Evolutionary conservation across 1,140 invertebrate genomes (phyloP), one percentile per base, ranked within the genome.

Genomic region (Hycleus cichorii): DNA sequence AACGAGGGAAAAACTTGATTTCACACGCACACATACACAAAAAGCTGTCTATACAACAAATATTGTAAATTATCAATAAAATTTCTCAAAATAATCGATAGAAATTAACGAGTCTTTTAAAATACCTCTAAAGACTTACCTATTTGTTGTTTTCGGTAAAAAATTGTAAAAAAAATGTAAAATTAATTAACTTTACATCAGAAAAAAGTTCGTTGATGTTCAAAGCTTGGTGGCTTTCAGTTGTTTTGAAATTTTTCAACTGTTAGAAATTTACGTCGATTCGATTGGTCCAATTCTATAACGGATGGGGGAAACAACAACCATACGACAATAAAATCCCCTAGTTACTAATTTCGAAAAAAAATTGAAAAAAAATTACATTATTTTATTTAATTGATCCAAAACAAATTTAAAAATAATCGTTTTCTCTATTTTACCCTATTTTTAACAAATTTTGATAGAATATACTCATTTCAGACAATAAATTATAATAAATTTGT

Each of bases 181-280:
- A 62, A 64, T 55, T 42, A 42, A 43, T 48, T 54, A 59, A 55
- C 7, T 32, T 32, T 32, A 32, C 32, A 32, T 32, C 32, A 32
- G 32, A 42, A 47, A 18, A 59, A 68, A 66, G 59, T 64, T 66
- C 66, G 64, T 66, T 66, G 60, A 56, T 55, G 57, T 60, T 54
- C 48, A 57, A 63, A 62, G 58, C 62, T 64, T 58, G 62, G 26
- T 58, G 58, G 47, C 55, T 63, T 64, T 62, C 66, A 63, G 67
- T 67, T 69, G 64, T 69, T 69, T 68, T 68, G 53, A 68, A 67
- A 68, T 42, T 49, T 51, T 60, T 58, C 8, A 42, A 53, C 59
- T 60, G 59, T 59, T 57, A 53, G 25, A 38, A 59, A 51, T 46
- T 49, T 46, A 43, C 9, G 3, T n/a, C 32, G n/a, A 43, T 49